Conservation (phyloP, 2,888 invertebrate genomes). For the Bembecia ichneumoniformis region DNA sequence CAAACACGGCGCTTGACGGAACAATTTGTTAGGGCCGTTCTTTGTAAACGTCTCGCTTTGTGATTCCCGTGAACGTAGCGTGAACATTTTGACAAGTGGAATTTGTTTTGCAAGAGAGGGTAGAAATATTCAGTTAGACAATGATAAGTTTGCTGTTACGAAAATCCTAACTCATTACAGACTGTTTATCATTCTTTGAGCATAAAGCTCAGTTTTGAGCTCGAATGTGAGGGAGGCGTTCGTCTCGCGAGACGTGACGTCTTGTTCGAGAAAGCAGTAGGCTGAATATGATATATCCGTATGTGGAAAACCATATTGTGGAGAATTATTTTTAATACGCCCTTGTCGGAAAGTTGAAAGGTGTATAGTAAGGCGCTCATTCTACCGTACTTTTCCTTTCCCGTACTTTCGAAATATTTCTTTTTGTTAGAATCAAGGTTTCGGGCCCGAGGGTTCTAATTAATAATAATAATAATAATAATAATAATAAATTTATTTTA, state of each 20-base stretch:
- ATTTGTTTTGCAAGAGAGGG: constrained; percentile 52
- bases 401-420: not conserved
- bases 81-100: constrained; percentile 65
- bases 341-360: constrained; percentile 8
- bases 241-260: not conserved
- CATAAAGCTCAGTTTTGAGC: not conserved
- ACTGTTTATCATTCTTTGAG: not conserved
- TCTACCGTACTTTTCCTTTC: not conserved
- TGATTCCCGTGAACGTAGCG: constrained; percentile 55
- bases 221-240: not conserved
- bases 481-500: too few species aligned
- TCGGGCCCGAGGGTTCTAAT: not conserved
- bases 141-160: constrained; percentile 32
- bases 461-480: too few species aligned
- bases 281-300: not conserved
- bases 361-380: constrained; percentile 3
- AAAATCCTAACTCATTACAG: constrained; percentile 12
- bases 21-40: constrained; percentile 62
- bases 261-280: not conserved
- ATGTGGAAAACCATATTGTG: constrained; percentile 9
- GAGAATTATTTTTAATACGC: constrained; percentile 10
- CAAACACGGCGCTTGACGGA: constrained; percentile 51
- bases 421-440: not conserved
- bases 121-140: constrained; percentile 26
- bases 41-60: constrained; percentile 63